A percentile compares a stretch with the other conserved stretches of the same genome.
Evolutionary conservation across 2,888 invertebrate genomes (phyloP).

Genomic region (Lepeophtheirus nordmannii): DNA sequence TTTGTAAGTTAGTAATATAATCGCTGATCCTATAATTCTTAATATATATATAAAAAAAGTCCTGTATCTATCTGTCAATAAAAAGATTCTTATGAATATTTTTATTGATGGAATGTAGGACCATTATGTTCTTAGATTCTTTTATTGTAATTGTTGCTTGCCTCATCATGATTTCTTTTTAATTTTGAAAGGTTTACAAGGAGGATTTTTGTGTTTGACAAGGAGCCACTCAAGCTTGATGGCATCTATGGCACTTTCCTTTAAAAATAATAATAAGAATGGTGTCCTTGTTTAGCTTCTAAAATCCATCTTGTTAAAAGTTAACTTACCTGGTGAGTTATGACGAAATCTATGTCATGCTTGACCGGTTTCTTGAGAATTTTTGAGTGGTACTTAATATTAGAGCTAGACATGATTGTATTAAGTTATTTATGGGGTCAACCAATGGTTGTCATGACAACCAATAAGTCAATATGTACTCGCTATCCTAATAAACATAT

Average conservation of each 20-base stretch:
- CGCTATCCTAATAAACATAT: too few relatives aligned
- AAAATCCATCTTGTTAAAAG: too few relatives aligned
- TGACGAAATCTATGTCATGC: background rate
- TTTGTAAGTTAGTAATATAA: too few relatives aligned
- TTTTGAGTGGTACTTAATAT: background rate
- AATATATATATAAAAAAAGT: too few relatives aligned
- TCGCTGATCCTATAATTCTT: too few relatives aligned
- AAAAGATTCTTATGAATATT: too few relatives aligned
- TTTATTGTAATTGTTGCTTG: background rate
- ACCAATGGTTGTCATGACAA: too few relatives aligned
- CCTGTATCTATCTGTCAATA: too few relatives aligned
- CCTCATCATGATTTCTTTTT: background rate
- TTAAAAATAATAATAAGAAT: background rate
- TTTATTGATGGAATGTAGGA: background rate
- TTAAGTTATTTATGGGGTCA: too few relatives aligned
- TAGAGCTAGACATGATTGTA: background rate
- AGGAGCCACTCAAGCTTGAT: background rate
- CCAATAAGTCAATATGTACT: too few relatives aligned
- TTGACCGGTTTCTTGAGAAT: background rate
- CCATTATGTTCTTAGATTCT: background rate
- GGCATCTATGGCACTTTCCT: background rate
- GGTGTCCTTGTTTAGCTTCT: too few relatives aligned
- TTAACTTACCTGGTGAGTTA: background rate
- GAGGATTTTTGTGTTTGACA: background rate
- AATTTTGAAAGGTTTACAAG: too few relatives aligned